A percentile compares a stretch with the other conserved stretches of the same genome.
Conservation (phyloP, 2,797 vertebrate species). For the Leptoclinus maculatus region DNA sequence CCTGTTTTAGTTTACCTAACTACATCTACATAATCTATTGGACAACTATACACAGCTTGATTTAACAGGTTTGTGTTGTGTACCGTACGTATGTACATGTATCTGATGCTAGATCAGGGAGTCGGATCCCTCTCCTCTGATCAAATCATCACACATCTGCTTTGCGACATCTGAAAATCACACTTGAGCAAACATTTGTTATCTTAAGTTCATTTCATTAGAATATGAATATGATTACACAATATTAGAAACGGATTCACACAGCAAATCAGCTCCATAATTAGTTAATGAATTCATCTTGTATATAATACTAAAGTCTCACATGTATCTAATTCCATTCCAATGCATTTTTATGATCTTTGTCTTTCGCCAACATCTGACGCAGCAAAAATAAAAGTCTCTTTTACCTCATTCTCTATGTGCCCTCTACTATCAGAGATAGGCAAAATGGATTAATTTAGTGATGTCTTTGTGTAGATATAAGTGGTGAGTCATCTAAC, state of each 20-base stretch:
- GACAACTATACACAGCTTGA: constrained; percentile 25
- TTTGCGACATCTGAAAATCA: constrained; percentile 35
- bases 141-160: constrained; percentile 53
- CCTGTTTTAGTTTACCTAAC: constrained; percentile 21
- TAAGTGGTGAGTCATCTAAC: constrained; percentile 27
- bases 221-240: constrained; percentile 23
- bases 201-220: constrained; percentile 9
- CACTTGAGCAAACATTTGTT: constrained; percentile 17
- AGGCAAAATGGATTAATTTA: constrained; percentile 12
- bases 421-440: constrained; percentile 1
- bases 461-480: constrained; percentile 17
- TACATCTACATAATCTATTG: constrained; percentile 21
- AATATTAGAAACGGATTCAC: constrained; percentile 30
- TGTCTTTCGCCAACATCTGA: constrained; percentile 11
- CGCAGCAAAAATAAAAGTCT: neutral
- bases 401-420: neutral
- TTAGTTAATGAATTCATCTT: constrained; percentile 21
- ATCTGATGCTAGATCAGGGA: constrained; percentile 9
- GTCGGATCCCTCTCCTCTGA: constrained; percentile 22
- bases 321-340: constrained; percentile 34
- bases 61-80: constrained; percentile 13
- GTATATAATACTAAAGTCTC: constrained; percentile 19
- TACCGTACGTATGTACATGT: constrained; percentile 2
- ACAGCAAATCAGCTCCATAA: constrained; percentile 15
- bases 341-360: constrained; percentile 21